Conservation (phyloP, 1,140 invertebrate genomes). For the Drosophila bocki region DNA sequence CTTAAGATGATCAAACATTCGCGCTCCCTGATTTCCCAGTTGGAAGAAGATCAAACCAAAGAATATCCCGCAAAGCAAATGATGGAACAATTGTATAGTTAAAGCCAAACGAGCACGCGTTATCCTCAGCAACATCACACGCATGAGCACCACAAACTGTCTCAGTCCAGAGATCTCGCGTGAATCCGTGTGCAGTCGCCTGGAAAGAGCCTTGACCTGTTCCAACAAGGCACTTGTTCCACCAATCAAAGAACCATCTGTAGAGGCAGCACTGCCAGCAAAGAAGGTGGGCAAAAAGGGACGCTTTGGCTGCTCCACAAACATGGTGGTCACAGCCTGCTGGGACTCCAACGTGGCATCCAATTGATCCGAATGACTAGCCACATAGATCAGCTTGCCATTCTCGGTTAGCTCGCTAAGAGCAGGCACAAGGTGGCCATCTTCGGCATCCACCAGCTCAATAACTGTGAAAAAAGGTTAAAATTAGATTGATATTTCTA, state of each 20-base stretch:
- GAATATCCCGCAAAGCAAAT: slow-evolving; percentile 86
- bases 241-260: slow-evolving; percentile 72
- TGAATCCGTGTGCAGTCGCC: slow-evolving; percentile 48
- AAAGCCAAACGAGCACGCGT: slow-evolving; percentile 85
- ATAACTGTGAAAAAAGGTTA: slow-evolving; percentile 81
- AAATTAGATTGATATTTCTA: background rate
- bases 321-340: slow-evolving; percentile 75
- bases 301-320: slow-evolving; percentile 74
- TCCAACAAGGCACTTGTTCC: slow-evolving; percentile 64
- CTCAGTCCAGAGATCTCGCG: slow-evolving; percentile 68
- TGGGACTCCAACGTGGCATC: slow-evolving; percentile 42
- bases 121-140: slow-evolving; percentile 78
- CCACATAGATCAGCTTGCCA: slow-evolving; percentile 84
- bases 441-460: slow-evolving; percentile 84
- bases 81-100: slow-evolving; percentile 87
- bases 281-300: slow-evolving; percentile 62
- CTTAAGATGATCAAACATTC: slow-evolving; percentile 89
- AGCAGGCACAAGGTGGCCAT: slow-evolving; percentile 64
- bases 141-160: slow-evolving; percentile 76
- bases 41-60: slow-evolving; percentile 86
- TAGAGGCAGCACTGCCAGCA: slow-evolving; percentile 67
- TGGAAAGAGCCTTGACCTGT: slow-evolving; percentile 74
- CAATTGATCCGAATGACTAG: slow-evolving; percentile 24
- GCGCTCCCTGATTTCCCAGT: slow-evolving; percentile 87
- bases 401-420: slow-evolving; percentile 86